A percentile compares a stretch with the other conserved stretches of the same genome.
Conservation (phyloP, 2,888 invertebrate genomes). For the Mythimna ferrago region DNA sequence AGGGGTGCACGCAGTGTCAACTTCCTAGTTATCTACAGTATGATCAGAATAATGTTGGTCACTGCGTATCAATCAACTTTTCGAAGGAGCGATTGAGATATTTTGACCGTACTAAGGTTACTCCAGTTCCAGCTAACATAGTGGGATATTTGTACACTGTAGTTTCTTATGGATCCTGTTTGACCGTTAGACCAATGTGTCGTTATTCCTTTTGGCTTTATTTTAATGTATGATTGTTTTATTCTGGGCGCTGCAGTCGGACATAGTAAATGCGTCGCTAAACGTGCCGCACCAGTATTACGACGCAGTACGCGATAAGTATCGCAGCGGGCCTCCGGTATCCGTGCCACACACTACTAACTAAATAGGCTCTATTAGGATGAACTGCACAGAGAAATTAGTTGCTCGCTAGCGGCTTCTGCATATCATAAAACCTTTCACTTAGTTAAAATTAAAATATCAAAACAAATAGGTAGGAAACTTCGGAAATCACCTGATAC, state of each 20-base stretch:
- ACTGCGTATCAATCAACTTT: no score
- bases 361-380: neutral
- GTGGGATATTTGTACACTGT: neutral
- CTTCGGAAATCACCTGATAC: no score
- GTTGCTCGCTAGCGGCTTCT: neutral
- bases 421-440: neutral
- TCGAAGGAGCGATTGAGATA: no score
- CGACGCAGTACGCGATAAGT: slow-evolving; percentile 81
- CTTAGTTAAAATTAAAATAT: no score
- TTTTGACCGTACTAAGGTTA: no score
- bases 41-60: no score
- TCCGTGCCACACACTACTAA: slow-evolving; percentile 39
- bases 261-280: slow-evolving; percentile 81
- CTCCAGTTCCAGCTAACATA: neutral
- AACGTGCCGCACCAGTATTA: slow-evolving; percentile 87
- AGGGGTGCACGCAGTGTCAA: no score
- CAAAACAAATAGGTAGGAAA: no score
- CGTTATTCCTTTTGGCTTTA: neutral
- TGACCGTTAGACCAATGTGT: neutral
- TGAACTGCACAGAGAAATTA: neutral
- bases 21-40: no score
- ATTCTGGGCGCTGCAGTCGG: slow-evolving; percentile 79
- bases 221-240: slow-evolving; percentile 50
- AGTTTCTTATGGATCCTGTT: no score
- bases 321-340: slow-evolving; percentile 52